Evolutionary conservation across 2,888 invertebrate species (phyloP).

Genomic region (Euzophera pinguis): DNA sequence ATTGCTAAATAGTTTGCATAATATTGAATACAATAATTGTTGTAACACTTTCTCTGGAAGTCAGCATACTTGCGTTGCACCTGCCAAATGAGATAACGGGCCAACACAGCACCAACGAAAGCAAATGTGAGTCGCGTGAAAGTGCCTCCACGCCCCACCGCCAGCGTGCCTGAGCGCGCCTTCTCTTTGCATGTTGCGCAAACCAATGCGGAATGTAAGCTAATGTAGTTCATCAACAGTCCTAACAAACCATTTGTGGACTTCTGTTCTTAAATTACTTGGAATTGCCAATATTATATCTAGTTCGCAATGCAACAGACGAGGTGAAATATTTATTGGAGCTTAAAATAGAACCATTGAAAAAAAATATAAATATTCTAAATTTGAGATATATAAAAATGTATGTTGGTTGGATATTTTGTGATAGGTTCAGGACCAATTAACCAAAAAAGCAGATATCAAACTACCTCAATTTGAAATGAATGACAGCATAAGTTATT

Average conservation of each 20-base stretch:
- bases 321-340: too few species aligned
- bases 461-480: too few species aligned
- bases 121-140: constrained; percentile 73
- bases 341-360: too few species aligned
- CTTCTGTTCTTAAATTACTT: not conserved
- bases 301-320: not conserved
- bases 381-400: too few species aligned
- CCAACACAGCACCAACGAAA: constrained; percentile 67
- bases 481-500: not conserved
- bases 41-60: constrained; percentile 70
- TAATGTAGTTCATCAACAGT: constrained; percentile 28
- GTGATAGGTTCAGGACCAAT: too few species aligned
- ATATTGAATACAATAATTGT: constrained; percentile 52
- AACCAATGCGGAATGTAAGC: constrained; percentile 57
- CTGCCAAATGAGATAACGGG: constrained; percentile 76
- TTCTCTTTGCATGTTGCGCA: constrained; percentile 71
- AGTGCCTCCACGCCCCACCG: constrained; percentile 53
- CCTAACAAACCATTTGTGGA: constrained; percentile 18
- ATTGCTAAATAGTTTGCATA: constrained; percentile 42
- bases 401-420: too few species aligned
- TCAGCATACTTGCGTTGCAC: constrained; percentile 63
- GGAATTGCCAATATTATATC: not conserved
- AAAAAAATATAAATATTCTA: too few species aligned
- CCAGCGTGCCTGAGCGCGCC: constrained; percentile 36
- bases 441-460: too few species aligned